phyloP scores from a whole-genome alignment of 2,797 vertebrate species.

The Crax fasciolata region DNA sequence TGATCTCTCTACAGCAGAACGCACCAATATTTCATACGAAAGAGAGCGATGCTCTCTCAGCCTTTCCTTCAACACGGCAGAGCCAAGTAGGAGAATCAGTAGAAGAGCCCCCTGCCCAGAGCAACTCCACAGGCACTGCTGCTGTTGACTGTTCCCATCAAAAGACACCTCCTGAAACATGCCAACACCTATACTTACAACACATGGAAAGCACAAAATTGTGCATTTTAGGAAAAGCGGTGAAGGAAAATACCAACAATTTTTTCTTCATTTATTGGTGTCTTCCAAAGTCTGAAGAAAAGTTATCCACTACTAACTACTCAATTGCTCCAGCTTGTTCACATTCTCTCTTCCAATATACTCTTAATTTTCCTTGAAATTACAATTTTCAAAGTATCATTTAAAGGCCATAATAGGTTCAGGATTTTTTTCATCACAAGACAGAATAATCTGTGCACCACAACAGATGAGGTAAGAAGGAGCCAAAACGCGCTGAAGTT shows the following conservation, averaged over 20 bases:
- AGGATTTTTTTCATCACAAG: not conserved
- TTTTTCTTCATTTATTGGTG: not conserved
- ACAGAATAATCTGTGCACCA: not conserved
- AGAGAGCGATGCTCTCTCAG: not conserved
- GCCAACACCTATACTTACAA: not conserved
- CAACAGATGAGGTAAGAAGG: not conserved
- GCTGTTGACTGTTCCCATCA: not conserved
- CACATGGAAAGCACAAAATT: not conserved
- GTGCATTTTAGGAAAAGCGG: not conserved
- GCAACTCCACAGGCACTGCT: rapidly evolving
- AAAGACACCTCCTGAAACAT: not conserved
- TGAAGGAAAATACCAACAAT: rapidly evolving
- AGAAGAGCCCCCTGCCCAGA: not conserved
- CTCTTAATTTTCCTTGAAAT: not conserved
- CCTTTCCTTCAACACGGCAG: not conserved
- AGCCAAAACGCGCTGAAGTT: not conserved
- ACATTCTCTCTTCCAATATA: not conserved
- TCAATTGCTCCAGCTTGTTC: not conserved
- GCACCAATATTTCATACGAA: not conserved
- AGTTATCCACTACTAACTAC: not conserved
- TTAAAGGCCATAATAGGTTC: not conserved
- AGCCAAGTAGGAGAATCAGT: not conserved
- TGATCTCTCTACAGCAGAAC: not conserved
- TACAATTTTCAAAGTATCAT: not conserved
- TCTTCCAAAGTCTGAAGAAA: not conserved